phyloP scores from a whole-genome alignment of 2,113 vertebrate genomes.

The Proteles cristata region DNA sequence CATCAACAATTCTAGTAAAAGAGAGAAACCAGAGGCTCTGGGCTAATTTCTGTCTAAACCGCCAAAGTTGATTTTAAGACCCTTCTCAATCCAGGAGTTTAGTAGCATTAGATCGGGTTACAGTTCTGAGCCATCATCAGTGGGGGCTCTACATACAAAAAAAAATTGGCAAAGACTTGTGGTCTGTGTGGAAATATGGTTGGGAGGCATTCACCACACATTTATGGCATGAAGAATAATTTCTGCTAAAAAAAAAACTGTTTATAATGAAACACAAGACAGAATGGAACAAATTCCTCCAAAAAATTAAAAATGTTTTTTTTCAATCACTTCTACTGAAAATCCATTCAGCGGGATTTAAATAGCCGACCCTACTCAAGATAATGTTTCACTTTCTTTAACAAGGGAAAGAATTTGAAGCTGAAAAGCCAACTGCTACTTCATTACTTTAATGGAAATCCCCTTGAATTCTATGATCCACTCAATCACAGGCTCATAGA shows the following conservation, averaged over 20 bases:
- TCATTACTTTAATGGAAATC: conserved; percentile 64
- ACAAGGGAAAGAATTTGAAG: conserved; percentile 74
- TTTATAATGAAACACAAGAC: conserved; percentile 77
- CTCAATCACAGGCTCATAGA: neutral
- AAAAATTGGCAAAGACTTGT: conserved; percentile 24
- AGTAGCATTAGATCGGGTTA: conserved; percentile 7
- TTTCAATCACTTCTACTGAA: conserved; percentile 69
- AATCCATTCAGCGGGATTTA: conserved; percentile 60
- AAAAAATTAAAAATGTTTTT: conserved; percentile 10
- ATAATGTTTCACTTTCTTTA: conserved; percentile 68
- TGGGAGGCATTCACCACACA: conserved; percentile 56
- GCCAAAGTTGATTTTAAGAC: conserved; percentile 13
- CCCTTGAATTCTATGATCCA: conserved; percentile 46
- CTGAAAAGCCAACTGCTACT: conserved; percentile 61
- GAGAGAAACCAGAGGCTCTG: conserved; percentile 29
- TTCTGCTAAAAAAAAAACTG: conserved; percentile 48
- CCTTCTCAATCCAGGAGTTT: neutral
- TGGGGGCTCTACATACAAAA: neutral
- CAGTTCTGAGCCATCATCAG: conserved; percentile 20
- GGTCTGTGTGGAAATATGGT: conserved; percentile 54
- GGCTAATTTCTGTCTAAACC: neutral
- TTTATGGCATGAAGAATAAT: conserved; percentile 42
- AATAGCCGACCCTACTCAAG: conserved; percentile 33
- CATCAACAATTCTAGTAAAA: neutral
- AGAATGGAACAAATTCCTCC: conserved; percentile 73